These are phyloP conservation scores for Apodemia zela DNA, from an alignment of 2,888 invertebrate genomes.

Conservation along the genomic window DNA sequence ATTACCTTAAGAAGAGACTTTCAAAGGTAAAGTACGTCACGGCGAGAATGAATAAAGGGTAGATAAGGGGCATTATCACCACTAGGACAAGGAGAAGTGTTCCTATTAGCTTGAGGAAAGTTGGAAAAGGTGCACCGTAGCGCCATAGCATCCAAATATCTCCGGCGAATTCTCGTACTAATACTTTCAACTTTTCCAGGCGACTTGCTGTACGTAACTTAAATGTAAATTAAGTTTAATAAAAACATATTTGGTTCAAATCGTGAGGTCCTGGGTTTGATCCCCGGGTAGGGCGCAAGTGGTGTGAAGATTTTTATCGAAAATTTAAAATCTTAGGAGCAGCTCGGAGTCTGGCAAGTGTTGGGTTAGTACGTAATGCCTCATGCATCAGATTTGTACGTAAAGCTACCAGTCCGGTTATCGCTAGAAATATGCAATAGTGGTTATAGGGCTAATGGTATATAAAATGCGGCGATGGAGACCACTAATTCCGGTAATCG, in stretches of 20 bases:
- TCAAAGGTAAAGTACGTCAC: constrained; percentile 63
- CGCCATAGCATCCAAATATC: constrained; percentile 66
- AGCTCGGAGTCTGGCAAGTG: too few species aligned
- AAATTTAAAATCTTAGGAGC: too few species aligned
- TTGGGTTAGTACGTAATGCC: too few species aligned
- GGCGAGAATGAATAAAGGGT: constrained; percentile 55
- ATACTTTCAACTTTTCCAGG: constrained; percentile 52
- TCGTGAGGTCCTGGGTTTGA: too few species aligned
- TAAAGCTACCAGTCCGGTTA: too few species aligned
- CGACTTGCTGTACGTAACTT: constrained; percentile 58
- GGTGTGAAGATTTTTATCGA: too few species aligned
- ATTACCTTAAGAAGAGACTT: constrained; percentile 61
- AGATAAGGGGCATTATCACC: constrained; percentile 60
- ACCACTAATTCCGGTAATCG: too few species aligned
- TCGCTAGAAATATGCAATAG: too few species aligned
- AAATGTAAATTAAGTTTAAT: constrained; percentile 12
- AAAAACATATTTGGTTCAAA: neutral
- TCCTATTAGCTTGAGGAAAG: constrained; percentile 69
- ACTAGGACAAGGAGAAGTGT: constrained; percentile 61
- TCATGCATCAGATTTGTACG: too few species aligned
- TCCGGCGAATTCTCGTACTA: constrained; percentile 54
- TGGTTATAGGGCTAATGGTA: too few species aligned
- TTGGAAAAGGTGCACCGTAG: constrained; percentile 72
- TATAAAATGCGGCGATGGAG: too few species aligned
- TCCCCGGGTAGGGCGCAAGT: too few species aligned